These are phyloP conservation scores for Invenusta paracnida DNA, from an alignment of 2,888 invertebrate genomes.

Conservation along the genomic window DNA sequence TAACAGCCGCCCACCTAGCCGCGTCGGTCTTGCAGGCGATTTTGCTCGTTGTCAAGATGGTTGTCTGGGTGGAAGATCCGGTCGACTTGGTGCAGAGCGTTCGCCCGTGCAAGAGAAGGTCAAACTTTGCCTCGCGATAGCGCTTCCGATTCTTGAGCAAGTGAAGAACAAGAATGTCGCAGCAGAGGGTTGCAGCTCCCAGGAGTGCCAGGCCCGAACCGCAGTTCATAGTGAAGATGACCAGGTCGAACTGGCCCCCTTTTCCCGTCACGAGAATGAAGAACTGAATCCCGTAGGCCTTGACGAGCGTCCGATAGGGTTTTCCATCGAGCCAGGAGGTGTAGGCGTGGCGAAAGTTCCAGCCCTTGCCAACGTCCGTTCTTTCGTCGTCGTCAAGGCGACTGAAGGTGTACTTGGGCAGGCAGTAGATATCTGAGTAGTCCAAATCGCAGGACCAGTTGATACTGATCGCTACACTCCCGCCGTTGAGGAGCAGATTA, in stretches of 20 bases:
- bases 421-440: conserved; percentile 52
- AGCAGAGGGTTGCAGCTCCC: conserved; percentile 61
- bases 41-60: too few relatives aligned
- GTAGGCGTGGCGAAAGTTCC: conserved; percentile 53
- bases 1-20: background rate
- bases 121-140: background rate
- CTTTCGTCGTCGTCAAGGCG: conserved; percentile 51
- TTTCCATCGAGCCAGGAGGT: conserved; percentile 54
- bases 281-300: conserved; percentile 63
- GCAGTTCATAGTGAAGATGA: conserved; percentile 62
- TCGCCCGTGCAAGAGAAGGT: background rate
- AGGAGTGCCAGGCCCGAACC: conserved; percentile 63
- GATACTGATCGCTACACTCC: conserved; percentile 56
- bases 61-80: too few relatives aligned
- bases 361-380: conserved; percentile 50
- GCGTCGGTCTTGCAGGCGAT: background rate
- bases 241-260: conserved; percentile 62
- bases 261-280: conserved; percentile 61
- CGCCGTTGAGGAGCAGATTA: conserved; percentile 49
- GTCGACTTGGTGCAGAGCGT: background rate
- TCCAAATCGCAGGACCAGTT: conserved; percentile 60
- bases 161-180: conserved; percentile 59
- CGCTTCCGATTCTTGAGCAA: background rate
- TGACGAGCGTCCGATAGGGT: conserved; percentile 58
- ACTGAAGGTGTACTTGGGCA: conserved; percentile 55